Conservation (phyloP, 2,113 vertebrate genomes). For the Anhinga anhinga region DNA sequence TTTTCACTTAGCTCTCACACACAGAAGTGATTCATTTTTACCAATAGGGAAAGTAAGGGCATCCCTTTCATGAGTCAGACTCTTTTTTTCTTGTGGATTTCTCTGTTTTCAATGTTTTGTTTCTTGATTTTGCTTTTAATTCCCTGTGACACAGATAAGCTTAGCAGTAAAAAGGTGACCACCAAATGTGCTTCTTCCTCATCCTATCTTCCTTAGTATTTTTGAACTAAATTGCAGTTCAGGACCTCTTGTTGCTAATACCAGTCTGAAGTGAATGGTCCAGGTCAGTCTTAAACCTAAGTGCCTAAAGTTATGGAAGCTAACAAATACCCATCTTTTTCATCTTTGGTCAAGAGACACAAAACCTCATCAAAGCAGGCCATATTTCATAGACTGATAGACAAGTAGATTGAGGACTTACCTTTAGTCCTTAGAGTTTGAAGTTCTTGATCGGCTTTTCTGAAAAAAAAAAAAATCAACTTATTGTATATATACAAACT, state of each 20-base stretch:
- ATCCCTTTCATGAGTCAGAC: constrained; percentile 66
- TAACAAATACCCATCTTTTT: background rate
- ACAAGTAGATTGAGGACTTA: background rate
- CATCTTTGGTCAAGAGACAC: background rate
- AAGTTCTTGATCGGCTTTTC: background rate
- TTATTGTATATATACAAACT: background rate
- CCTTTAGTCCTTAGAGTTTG: background rate
- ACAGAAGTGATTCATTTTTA: constrained; percentile 71
- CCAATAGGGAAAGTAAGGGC: constrained; percentile 56
- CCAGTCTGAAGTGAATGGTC: background rate
- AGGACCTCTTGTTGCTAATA: background rate
- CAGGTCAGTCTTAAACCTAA: background rate
- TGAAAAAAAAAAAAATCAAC: background rate
- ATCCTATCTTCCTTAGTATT: background rate
- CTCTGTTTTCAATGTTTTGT: constrained; percentile 53
- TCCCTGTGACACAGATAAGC: background rate
- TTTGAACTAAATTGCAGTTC: background rate
- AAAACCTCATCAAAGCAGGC: background rate
- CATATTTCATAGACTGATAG: background rate
- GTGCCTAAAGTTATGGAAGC: background rate
- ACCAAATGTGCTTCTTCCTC: background rate
- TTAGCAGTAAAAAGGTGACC: background rate
- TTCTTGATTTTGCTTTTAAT: constrained; percentile 52
- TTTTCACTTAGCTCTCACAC: constrained; percentile 41
- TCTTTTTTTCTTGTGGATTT: constrained; percentile 66